A percentile compares a stretch with the other conserved stretches of the same genome.
These are phyloP conservation scores for Sisyra terminalis DNA, from an alignment of 2,888 invertebrate genomes.

Conservation along the genomic window DNA sequence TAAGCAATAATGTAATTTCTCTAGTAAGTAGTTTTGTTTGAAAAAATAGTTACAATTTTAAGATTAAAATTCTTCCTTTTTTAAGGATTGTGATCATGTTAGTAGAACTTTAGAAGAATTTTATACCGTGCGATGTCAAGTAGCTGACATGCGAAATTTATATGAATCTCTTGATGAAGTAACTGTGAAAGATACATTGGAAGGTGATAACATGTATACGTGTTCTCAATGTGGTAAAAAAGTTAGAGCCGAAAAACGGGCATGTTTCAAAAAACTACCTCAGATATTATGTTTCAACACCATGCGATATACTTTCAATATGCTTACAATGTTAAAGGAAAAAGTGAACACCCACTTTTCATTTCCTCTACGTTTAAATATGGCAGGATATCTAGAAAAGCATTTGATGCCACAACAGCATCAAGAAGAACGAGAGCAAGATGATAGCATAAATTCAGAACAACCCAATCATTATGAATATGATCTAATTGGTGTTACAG, in stretches of 20 bases:
- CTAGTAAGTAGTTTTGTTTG: constrained; percentile 35
- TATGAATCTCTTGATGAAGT: constrained; percentile 92
- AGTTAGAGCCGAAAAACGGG: constrained; percentile 89
- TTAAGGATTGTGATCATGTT: constrained; percentile 82
- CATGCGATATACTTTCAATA: constrained; percentile 94
- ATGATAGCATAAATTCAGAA: constrained; percentile 35
- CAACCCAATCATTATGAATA: constrained; percentile 59
- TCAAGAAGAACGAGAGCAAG: constrained; percentile 49
- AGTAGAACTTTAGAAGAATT: constrained; percentile 90
- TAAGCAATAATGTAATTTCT: constrained; percentile 91
- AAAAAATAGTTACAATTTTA: not conserved
- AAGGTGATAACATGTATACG: constrained; percentile 96
- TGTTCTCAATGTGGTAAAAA: constrained; percentile 91
- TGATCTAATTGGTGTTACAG: constrained; percentile 64
- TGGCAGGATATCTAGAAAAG: constrained; percentile 90
- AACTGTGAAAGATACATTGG: constrained; percentile 91
- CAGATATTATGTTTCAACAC: constrained; percentile 91
- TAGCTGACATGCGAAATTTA: constrained; percentile 89
- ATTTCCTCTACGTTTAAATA: constrained; percentile 81
- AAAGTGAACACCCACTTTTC: constrained; percentile 96
- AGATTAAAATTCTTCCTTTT: constrained; percentile 9
- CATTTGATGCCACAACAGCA: constrained; percentile 82
- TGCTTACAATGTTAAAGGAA: constrained; percentile 94
- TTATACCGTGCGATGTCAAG: constrained; percentile 91
- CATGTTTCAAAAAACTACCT: constrained; percentile 87